Evolutionary conservation across 2,888 invertebrate species (phyloP).

Genomic region (Iphiclides podalirius): DNA sequence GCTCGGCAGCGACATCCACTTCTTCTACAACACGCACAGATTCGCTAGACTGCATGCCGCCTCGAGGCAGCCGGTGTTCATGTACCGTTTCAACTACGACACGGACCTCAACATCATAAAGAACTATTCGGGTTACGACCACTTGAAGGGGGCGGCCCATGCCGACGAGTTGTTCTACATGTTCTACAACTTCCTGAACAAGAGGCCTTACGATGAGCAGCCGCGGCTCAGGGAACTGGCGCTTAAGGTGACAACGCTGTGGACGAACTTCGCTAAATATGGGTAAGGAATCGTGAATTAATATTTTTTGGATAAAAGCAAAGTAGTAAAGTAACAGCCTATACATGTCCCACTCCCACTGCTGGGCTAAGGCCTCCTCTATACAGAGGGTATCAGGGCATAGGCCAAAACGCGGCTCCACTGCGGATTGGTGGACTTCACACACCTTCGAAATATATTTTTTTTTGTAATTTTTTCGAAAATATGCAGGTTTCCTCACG

Average conservation of each 20-base stretch:
- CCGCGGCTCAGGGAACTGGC: constrained; percentile 48
- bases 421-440: too few relatives aligned
- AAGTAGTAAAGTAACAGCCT: too few relatives aligned
- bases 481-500: too few relatives aligned
- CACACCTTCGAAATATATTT: too few relatives aligned
- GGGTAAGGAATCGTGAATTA: constrained; percentile 42
- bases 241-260: constrained; percentile 57
- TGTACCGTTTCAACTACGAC: constrained; percentile 36
- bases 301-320: too few relatives aligned
- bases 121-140: constrained; percentile 14
- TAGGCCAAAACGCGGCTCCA: too few relatives aligned
- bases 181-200: constrained; percentile 45
- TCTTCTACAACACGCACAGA: constrained; percentile 34
- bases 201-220: constrained; percentile 45
- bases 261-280: constrained; percentile 68
- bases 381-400: too few relatives aligned
- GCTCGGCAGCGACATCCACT: constrained; percentile 33
- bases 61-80: constrained; percentile 26
- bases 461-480: too few relatives aligned
- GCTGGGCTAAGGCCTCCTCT: too few relatives aligned
- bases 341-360: too few relatives aligned
- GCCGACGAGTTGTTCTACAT: constrained; percentile 58
- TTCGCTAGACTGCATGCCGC: constrained; percentile 31
- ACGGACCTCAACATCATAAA: constrained; percentile 38
- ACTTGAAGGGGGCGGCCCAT: constrained; percentile 48